Conservation (phyloP, 1,140 invertebrate species). For the Aphidius gifuensis region DNA sequence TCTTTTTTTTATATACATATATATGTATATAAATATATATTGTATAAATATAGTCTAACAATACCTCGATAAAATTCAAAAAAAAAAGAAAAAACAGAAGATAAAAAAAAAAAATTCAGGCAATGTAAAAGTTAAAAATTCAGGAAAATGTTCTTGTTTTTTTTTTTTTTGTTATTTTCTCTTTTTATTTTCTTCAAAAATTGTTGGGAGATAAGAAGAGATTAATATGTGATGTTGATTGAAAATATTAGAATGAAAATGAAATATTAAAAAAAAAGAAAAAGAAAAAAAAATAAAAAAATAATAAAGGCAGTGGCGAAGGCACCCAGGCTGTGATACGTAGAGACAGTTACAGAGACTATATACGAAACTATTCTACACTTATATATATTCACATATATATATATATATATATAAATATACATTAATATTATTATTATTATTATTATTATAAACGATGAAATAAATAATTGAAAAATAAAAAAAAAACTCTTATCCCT, state of each 20-base stretch:
- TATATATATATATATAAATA: constrained; percentile 19
- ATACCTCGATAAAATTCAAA: background rate
- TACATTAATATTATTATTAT: constrained; percentile 12
- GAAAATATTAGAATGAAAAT: constrained; percentile 6
- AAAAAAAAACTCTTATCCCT: constrained; percentile 19
- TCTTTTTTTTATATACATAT: too few species aligned
- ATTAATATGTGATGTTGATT: background rate
- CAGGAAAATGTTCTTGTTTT: background rate
- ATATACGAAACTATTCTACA: constrained; percentile 52
- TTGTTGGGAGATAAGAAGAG: background rate
- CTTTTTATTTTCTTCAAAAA: background rate
- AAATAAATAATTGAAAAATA: constrained; percentile 1
- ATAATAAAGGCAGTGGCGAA: constrained; percentile 47
- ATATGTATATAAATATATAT: too few species aligned
- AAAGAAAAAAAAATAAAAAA: too few species aligned
- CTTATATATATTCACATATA: constrained; percentile 42
- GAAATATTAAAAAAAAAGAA: constrained; percentile 2
- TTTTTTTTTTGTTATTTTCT: background rate
- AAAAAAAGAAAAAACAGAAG: background rate
- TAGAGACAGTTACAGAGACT: constrained; percentile 56
- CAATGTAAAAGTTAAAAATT: background rate
- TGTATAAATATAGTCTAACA: too few species aligned
- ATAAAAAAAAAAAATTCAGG: constrained; percentile 3
- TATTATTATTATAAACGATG: background rate
- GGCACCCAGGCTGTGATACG: constrained; percentile 56